Evolutionary conservation across 2,888 invertebrate species (phyloP).

Genomic region (Copidosoma aretas): DNA sequence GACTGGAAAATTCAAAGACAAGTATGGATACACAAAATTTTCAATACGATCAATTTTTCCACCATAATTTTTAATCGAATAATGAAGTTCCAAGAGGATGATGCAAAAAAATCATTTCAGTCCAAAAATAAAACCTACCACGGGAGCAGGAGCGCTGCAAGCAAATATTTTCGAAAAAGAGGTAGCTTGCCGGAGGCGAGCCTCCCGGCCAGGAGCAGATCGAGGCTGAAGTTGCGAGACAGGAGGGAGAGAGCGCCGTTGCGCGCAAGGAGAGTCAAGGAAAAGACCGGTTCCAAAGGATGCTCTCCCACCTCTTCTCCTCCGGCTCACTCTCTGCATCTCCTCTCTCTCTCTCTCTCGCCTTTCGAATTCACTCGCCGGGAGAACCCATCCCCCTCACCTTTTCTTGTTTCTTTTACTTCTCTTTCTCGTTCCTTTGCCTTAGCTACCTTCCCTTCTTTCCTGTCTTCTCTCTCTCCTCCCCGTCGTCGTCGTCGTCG

Average conservation of each 20-base stretch:
- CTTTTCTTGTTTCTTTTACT: background rate
- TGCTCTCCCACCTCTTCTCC: constrained; percentile 48
- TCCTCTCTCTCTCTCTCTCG: constrained; percentile 29
- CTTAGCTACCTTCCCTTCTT: constrained; percentile 15
- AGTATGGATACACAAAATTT: no score
- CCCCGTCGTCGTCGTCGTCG: no score
- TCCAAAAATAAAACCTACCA: background rate
- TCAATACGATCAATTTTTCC: no score
- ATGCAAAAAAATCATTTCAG: no score
- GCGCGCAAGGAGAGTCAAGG: constrained; percentile 43
- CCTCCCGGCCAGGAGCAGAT: constrained; percentile 46
- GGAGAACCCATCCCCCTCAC: background rate
- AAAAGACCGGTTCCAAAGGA: constrained; percentile 61
- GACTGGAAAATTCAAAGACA: no score
- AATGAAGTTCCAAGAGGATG: no score
- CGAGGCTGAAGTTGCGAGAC: constrained; percentile 36
- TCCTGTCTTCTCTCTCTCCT: constrained; percentile 17
- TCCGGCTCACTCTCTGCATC: constrained; percentile 43
- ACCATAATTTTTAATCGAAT: no score
- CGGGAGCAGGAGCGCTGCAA: constrained; percentile 6
- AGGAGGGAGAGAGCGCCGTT: background rate
- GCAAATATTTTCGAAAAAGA: constrained; percentile 26
- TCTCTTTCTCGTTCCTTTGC: constrained; percentile 13
- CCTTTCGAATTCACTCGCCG: constrained; percentile 32
- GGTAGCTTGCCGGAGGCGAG: constrained; percentile 37